phyloP scores from a whole-genome alignment of 2,113 vertebrate species.

The Elephantulus edwardii region DNA sequence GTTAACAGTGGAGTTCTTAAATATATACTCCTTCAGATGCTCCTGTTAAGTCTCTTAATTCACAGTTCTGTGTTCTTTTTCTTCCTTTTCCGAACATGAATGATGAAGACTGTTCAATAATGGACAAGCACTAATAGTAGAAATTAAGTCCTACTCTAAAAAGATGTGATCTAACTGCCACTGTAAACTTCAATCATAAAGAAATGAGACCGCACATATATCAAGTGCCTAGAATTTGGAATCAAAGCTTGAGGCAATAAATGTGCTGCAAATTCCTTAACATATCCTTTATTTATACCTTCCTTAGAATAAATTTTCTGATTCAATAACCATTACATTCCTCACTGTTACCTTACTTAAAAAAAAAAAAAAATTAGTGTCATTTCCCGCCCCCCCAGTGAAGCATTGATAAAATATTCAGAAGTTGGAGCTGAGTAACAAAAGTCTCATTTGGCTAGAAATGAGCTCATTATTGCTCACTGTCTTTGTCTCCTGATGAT shows the following conservation, averaged over 20 bases:
- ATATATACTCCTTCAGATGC: neutral
- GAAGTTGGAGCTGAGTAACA: conserved; percentile 29
- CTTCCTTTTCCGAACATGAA: no score
- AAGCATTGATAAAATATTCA: conserved; percentile 37
- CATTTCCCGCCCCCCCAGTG: neutral
- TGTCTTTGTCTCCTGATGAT: conserved; percentile 3
- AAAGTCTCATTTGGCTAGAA: conserved; percentile 32
- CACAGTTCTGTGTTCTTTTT: no score
- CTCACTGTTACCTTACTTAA: neutral
- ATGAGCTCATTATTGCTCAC: conserved; percentile 16
- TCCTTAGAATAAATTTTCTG: neutral
- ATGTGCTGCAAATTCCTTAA: neutral
- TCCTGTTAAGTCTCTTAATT: neutral
- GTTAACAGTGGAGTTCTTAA: neutral
- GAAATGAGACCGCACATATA: neutral
- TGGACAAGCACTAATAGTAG: neutral
- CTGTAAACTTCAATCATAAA: conserved; percentile 36
- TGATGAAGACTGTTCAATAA: neutral
- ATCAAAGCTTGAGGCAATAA: neutral
- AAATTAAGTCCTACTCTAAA: conserved; percentile 43
- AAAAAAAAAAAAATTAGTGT: neutral
- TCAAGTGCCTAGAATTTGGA: neutral
- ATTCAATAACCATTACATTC: neutral
- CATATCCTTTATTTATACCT: neutral
- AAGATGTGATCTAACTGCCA: neutral